A percentile compares a stretch with the other conserved stretches of the same genome.
Evolutionary conservation across 2,888 invertebrate genomes (phyloP).

Genomic region (Poecilobothrus nobilitatus): DNA sequence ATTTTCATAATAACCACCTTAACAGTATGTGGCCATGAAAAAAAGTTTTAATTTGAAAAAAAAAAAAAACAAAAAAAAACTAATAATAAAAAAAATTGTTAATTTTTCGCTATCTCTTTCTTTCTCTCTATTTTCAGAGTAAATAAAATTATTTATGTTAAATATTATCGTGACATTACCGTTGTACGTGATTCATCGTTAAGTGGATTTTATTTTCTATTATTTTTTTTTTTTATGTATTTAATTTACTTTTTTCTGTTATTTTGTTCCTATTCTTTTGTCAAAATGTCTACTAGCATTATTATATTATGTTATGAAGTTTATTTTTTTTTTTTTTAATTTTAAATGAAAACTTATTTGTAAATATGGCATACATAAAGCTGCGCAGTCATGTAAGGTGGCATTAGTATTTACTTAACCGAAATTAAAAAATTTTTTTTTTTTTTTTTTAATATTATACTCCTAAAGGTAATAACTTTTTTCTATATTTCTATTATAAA

Average conservation of each 20-base stretch:
- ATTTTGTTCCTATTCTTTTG: neutral
- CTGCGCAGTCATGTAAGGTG: neutral
- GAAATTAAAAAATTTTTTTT: neutral
- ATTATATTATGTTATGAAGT: neutral
- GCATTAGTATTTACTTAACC: conserved; percentile 3
- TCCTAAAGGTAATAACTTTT: neutral
- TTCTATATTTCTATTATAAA: neutral
- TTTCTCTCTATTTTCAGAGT: neutral
- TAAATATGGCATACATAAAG: neutral
- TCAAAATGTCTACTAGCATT: neutral
- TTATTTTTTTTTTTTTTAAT: too few relatives aligned
- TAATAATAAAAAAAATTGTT: neutral
- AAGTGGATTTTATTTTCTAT: neutral
- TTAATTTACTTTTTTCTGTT: too few relatives aligned
- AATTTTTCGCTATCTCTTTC: neutral
- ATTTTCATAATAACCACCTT: neutral
- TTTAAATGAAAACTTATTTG: neutral
- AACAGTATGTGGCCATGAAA: neutral
- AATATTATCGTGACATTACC: neutral
- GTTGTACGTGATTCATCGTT: conserved; percentile 3
- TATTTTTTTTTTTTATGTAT: too few relatives aligned
- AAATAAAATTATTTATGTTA: neutral
- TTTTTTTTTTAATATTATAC: neutral
- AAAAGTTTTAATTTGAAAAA: neutral
- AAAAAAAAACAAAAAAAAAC: neutral